Conservation (phyloP, 2,888 invertebrate genomes). For the Melanchra persicariae region DNA sequence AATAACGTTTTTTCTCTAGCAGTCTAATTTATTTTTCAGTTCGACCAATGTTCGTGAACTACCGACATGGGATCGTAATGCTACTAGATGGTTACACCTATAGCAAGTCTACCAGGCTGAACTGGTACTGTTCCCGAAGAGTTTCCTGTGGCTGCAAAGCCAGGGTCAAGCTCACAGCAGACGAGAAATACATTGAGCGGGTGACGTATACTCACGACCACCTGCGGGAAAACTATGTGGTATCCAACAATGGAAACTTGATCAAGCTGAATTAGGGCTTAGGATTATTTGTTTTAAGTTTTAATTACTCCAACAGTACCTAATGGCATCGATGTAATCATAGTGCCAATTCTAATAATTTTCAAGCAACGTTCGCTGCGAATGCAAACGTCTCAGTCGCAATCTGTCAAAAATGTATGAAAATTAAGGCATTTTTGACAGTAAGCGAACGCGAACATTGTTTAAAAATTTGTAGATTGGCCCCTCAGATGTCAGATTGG, state of each 20-base stretch:
- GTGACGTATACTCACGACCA: slow-evolving; percentile 51
- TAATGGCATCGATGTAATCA: neutral
- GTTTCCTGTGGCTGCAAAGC: slow-evolving; percentile 62
- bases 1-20: neutral
- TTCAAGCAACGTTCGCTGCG: too few relatives aligned
- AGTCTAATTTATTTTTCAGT: slow-evolving; percentile 22
- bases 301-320: neutral
- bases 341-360: too few relatives aligned
- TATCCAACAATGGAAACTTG: slow-evolving; percentile 46
- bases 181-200: slow-evolving; percentile 55
- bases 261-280: slow-evolving; percentile 43
- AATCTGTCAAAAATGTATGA: too few relatives aligned
- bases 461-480: too few relatives aligned
- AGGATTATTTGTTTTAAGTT: neutral
- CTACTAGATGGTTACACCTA: slow-evolving; percentile 67
- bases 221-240: slow-evolving; percentile 43
- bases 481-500: too few relatives aligned
- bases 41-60: slow-evolving; percentile 51
- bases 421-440: too few relatives aligned
- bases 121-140: slow-evolving; percentile 69
- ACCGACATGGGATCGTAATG: slow-evolving; percentile 61
- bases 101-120: slow-evolving; percentile 53
- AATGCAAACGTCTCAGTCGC: too few relatives aligned
- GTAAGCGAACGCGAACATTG: too few relatives aligned
- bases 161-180: slow-evolving; percentile 59